Evolutionary conservation across 2,888 invertebrate genomes (phyloP), one percentile per base, ranked within the genome.

Genomic region (Sabatieria punctata): DNA sequence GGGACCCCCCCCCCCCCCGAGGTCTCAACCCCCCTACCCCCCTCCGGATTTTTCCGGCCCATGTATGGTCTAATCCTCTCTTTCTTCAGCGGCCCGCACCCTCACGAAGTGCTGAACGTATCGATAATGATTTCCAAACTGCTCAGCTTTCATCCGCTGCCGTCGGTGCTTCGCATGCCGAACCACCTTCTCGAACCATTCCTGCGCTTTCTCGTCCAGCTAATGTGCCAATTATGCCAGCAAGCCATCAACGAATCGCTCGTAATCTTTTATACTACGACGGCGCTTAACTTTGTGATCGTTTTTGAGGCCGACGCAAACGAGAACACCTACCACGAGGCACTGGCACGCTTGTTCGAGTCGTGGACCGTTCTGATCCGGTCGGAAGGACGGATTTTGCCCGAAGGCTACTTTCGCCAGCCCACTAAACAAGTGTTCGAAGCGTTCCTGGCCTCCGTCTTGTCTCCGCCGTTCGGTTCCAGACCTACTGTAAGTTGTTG

Each of bases 391-490:
- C 8, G 30, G 30, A 11, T 30, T 15, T 8, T 8, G 8, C 8
- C 8, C 30, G 30, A 30, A 15, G 30, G 8, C 30, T 11, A 11
- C 8, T 30, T 30, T 15, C 15, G 8, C 30, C 15, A 8, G 8
- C 8, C 30, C 27, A 58, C 64, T 13, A 51, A 55, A 26, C 60
- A 64, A 48, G 77, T 85, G 52, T 84, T 85, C 63, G 79, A 82
- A 64, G 77, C 77, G 2, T 86, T 83, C 63, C 67, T 86, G 40
- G 78, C 79, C 59, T 79, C 78, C 58, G 79, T 85, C 65, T 68
- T 88, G 51, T 78, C 80, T 6, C 78, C 83, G 0, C 86, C 86
- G 0, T 80, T 84, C 63, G 86, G 81, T 24, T 71, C 70, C 37
- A 70, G 80, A 54, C 68, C 74, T 3, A 72, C 72, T 47, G 75